Conservation (phyloP, 2,888 invertebrate species). For the Machimus atricapillus region DNA sequence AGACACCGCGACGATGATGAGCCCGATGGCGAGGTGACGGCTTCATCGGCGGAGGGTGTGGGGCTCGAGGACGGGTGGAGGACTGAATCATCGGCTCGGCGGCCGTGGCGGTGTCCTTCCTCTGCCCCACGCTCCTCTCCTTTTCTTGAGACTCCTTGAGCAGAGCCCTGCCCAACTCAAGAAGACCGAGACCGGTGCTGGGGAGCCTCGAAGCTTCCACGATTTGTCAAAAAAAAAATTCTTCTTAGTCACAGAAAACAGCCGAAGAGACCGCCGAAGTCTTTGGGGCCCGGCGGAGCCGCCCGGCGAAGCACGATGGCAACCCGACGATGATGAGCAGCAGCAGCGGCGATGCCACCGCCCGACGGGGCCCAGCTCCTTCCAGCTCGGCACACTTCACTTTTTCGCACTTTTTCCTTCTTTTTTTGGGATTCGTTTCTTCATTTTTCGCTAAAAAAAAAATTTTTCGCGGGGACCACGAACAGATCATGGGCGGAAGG, state of each 20-base stretch:
- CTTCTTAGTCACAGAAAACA: neutral
- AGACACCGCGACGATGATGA: neutral
- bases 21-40: neutral
- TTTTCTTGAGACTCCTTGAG: neutral
- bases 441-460: neutral
- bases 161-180: neutral
- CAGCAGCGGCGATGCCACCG: slow-evolving; percentile 1
- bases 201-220: neutral
- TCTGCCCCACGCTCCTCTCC: neutral
- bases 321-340: neutral
- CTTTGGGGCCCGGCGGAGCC: neutral
- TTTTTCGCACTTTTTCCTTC: neutral
- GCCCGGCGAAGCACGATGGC: neutral
- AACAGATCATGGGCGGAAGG: neutral
- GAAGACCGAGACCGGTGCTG: neutral
- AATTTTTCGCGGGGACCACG: neutral
- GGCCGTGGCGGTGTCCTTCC: neutral
- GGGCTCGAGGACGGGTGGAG: neutral
- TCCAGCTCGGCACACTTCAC: neutral
- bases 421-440: too few species aligned
- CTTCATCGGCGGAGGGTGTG: slow-evolving; percentile 4
- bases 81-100: slow-evolving; percentile 30
- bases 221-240: neutral
- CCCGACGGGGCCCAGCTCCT: neutral
- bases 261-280: neutral